These are phyloP conservation scores for Trichosurus vulpecula DNA, from an alignment of 2,797 vertebrate genomes.

Conservation along the genomic window DNA sequence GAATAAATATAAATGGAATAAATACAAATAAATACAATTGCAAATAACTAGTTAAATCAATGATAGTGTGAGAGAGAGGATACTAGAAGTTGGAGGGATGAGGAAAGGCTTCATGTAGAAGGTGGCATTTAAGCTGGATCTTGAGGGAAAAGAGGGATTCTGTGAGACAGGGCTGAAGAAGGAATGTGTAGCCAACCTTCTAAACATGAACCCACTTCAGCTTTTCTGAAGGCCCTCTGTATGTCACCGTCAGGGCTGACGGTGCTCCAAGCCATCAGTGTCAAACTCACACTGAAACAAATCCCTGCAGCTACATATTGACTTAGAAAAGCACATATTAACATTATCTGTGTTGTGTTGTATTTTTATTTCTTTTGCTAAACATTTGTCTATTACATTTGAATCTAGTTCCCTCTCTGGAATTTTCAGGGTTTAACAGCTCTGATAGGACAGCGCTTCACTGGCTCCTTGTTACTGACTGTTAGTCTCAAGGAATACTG, in stretches of 20 bases:
- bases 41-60: neutral
- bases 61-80: neutral
- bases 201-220: neutral
- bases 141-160: neutral
- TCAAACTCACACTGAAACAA: neutral
- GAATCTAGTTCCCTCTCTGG: neutral
- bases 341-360: neutral
- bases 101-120: neutral
- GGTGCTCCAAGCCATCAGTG: neutral
- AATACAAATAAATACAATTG: neutral
- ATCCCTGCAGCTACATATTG: neutral
- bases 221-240: neutral
- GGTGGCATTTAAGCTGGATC: neutral
- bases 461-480: neutral
- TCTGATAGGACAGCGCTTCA: neutral
- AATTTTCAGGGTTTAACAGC: neutral
- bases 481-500: neutral
- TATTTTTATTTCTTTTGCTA: neutral
- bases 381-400: neutral
- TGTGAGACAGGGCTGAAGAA: neutral
- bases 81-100: no score
- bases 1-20: neutral
- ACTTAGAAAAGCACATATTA: neutral
- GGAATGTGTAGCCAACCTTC: neutral
- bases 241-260: rapidly evolving